Conservation (phyloP, 2,797 vertebrate species). For the Loris lydekkerianus region DNA sequence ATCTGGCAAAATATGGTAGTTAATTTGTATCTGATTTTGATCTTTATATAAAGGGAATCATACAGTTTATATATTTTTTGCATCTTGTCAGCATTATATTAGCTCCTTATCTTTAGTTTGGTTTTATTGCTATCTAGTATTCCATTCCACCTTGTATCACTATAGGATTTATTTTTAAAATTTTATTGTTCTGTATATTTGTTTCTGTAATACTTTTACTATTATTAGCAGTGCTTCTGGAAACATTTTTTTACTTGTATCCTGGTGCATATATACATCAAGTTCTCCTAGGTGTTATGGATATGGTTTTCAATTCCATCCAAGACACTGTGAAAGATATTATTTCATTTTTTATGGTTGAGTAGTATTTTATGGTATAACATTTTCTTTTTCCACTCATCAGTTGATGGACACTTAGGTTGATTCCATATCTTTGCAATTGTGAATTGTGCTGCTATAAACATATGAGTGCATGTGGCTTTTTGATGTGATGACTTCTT, state of each 20-base stretch:
- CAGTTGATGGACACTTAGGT: background rate
- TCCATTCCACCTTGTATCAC: background rate
- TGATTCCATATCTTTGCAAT: background rate
- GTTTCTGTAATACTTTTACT: background rate
- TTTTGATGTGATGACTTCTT: background rate
- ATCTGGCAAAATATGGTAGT: background rate
- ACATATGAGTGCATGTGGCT: background rate
- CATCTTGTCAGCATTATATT: background rate
- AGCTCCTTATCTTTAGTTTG: background rate
- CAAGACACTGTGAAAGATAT: background rate
- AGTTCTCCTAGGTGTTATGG: background rate
- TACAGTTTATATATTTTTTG: slow-evolving; percentile 33
- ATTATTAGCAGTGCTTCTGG: background rate
- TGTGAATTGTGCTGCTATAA: background rate
- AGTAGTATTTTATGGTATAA: background rate
- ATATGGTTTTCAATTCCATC: background rate
- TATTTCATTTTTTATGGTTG: background rate
- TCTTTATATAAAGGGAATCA: slow-evolving; percentile 23
- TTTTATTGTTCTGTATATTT: slow-evolving; percentile 46
- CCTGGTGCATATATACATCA: background rate
- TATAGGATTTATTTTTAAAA: background rate
- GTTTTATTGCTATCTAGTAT: background rate
- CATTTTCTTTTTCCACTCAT: background rate
- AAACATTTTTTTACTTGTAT: slow-evolving; percentile 10
- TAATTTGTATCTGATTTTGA: slow-evolving; percentile 21